Evolutionary conservation across 2,113 vertebrate species (phyloP), one percentile per base, ranked within the genome.

Genomic region (Casuarius casuarius): DNA sequence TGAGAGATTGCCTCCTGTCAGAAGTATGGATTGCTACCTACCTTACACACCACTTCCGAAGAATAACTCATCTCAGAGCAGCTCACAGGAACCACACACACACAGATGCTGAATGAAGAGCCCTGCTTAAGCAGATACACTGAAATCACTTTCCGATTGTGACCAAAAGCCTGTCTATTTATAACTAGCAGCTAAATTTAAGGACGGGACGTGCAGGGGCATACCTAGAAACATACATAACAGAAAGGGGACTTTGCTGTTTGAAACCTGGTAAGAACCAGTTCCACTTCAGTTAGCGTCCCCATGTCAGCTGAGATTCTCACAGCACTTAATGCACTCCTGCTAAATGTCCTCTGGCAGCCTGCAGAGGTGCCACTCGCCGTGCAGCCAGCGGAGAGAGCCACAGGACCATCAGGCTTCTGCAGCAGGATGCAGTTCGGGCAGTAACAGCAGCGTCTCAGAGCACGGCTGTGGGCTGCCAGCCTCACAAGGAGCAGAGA

Each of bases 401-500:
- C 91, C 92, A 73, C 73, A 89, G 85, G 18, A 74, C 68, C 63
- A 31, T 10, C 3, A 0, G 7, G 4, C 68, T 1, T 33, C 77
- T 0, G 0, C 5, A 49, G 56, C 56, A 49, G n/a, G 73, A 29
- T 0, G 3, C 21, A 65, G 48, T 58, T 10, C 10, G 1, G 4
- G 18, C 22, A 40, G 67, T 1, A 38, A 26, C 5, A 8, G 35
- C 26, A 54, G 80, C 1, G 0, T 3, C 49, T n/a, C 16, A 0
- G 38, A 56, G 51, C 70, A 14, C 0, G 2, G 52, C 92, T 35
- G 38, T 0, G 0, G 59, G 80, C 66, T 23, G 67, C 17, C 52
- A 0, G 0, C 12, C 35, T 33, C n/a, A 31, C n/a, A n/a, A 38
- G 33, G 0, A 52, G 54, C 2, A 9, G 12, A 74, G 31, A 15